phyloP scores from a whole-genome alignment of 2,797 vertebrate genomes.

The Jordanella pulchra region DNA sequence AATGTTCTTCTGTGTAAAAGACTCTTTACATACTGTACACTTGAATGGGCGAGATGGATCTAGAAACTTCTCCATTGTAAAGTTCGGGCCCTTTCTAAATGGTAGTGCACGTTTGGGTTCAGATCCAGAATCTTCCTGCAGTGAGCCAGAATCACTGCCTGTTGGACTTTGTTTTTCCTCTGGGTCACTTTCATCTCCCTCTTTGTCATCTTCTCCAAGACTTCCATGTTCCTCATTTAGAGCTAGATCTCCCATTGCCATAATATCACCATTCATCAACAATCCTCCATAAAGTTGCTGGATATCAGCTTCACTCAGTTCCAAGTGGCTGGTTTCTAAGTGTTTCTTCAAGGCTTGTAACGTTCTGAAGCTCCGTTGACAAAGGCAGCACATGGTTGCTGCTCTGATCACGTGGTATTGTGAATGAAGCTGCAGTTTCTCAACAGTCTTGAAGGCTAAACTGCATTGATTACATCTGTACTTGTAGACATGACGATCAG shows the following conservation, averaged over 20 bases:
- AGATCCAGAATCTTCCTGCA: conserved; percentile 95
- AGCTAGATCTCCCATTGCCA: conserved; percentile 90
- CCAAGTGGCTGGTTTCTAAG: conserved; percentile 95
- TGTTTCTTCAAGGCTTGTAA: conserved; percentile 98
- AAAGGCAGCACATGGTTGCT: conserved; percentile 98
- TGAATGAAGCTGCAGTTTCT: conserved; percentile 97
- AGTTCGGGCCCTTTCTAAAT: conserved; percentile 98
- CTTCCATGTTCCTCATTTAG: conserved; percentile 92
- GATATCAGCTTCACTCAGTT: conserved; percentile 96
- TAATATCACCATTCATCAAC: conserved; percentile 94
- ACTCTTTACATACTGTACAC: conserved; percentile 99
- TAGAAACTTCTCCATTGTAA: conserved; percentile 99
- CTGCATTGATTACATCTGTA: conserved; percentile 99
- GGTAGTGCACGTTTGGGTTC: conserved; percentile 98
- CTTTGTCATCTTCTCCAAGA: conserved; percentile 95
- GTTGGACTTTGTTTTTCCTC: conserved; percentile 98
- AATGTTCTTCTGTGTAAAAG: conserved; percentile 99
- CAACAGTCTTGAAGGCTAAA: conserved; percentile 97
- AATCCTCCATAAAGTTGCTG: conserved; percentile 97
- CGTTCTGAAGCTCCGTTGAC: conserved; percentile 97
- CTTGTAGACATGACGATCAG: conserved; percentile 98
- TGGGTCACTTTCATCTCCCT: conserved; percentile 93
- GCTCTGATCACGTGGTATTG: conserved; percentile 98
- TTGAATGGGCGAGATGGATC: conserved; percentile 99
- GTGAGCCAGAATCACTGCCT: conserved; percentile 93